These are phyloP conservation scores for Rhingia rostrata DNA, from an alignment of 2,888 invertebrate species.

Conservation along the genomic window DNA sequence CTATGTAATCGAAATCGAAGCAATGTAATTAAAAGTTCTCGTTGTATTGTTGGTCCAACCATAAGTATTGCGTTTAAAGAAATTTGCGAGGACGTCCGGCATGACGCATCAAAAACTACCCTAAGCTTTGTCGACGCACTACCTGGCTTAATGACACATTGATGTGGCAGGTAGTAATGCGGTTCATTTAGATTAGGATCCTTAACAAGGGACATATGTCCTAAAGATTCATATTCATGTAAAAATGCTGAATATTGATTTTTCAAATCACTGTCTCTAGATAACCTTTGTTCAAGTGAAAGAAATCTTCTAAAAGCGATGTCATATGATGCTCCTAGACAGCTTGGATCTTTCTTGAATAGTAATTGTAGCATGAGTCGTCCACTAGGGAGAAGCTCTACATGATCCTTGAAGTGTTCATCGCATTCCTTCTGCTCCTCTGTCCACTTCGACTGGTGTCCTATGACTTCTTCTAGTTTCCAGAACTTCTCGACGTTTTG, in stretches of 20 bases:
- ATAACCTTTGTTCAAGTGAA: not conserved
- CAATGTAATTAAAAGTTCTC: not conserved
- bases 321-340: not conserved
- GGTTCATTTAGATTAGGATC: not conserved
- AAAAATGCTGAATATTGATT: not conserved
- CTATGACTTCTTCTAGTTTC: not conserved
- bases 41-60: not conserved
- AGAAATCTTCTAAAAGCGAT: not conserved
- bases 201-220: not conserved
- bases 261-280: not conserved
- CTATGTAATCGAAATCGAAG: not conserved
- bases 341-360: not conserved
- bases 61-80: not conserved
- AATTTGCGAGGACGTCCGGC: slow-evolving; percentile 1
- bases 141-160: not conserved
- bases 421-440: not conserved
- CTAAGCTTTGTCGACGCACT: not conserved
- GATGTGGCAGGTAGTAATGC: not conserved
- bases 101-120: not conserved
- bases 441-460: not conserved
- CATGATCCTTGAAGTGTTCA: not conserved
- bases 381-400: not conserved
- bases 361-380: not conserved
- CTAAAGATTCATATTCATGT: not conserved
- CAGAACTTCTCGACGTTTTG: not conserved